Base-by-base conservation (phyloP, 2,888 invertebrate genomes). In the Atherix ibis region DNA sequence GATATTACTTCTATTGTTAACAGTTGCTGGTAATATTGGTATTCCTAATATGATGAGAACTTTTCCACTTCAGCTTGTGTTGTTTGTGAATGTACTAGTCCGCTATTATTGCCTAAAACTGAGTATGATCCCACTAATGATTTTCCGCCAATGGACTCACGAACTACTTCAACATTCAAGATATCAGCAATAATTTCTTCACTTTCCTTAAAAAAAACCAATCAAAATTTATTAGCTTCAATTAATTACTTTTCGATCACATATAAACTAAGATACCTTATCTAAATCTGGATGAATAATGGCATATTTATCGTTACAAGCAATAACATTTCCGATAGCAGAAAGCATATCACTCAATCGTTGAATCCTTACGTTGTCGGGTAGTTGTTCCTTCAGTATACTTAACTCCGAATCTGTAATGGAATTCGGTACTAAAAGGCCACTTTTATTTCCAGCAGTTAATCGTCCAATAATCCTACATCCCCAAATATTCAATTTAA, bases 231-330 rank as follows among this genome's bases (percentile, higher is more conserved):
- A 22, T 10, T 8, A 22, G 10, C 10, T 22, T 10, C 10, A 22
- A 22, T 22, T 8, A 22, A 22, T 22, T 22, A 8, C n/a, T 5
- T 9, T 9, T n/a, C 5, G n/a, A 12, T 9, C 6, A 10, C 22
- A 22, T 22, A 8, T 22, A 8, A 6, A 6, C n/a, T 12, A 9
- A 12, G 68, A 8, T 22, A 22, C 22, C 10, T 22, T 22, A 22
- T 22, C 22, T 10, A 22, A 22, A 22, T 22, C 22, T 6, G 22
- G 22, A 22, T 22, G 22, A 22, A 22, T 10, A 6, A 22, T 6
- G 6, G 22, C 22, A 10, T 8, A 8, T 8, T 10, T 22, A 22
- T 22, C 22, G 10, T 22, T 22, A 10, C 22, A 22, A 8, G 22
- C 22, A 8, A 22, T 22, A 22, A 22, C 22, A 22, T 22, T 22